phyloP scores from a whole-genome alignment of 2,113 vertebrate species.

The Corvus hawaiiensis region DNA sequence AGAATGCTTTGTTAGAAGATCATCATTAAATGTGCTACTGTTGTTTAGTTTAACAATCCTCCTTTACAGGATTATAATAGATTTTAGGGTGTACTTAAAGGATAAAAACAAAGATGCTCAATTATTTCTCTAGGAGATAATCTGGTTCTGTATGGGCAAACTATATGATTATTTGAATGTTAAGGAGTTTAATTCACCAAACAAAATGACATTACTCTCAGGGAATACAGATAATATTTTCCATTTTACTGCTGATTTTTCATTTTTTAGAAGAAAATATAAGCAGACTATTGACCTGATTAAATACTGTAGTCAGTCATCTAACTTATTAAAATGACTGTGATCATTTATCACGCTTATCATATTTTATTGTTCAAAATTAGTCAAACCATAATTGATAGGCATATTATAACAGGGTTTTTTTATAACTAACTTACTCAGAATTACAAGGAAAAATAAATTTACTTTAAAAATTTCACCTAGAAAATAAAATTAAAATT shows the following conservation, averaged over 20 bases:
- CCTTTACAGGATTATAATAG: background rate
- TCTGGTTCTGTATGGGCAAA: background rate
- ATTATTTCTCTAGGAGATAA: slow-evolving; percentile 16
- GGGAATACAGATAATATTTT: background rate
- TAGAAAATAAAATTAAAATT: slow-evolving; percentile 24
- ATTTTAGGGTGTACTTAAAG: background rate
- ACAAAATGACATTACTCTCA: background rate
- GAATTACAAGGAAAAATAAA: background rate
- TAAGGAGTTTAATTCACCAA: background rate
- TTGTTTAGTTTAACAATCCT: slow-evolving; percentile 18
- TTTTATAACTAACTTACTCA: background rate
- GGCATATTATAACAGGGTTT: rapidly evolving
- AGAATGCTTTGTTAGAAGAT: slow-evolving; percentile 5
- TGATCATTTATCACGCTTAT: background rate
- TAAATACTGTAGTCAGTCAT: background rate
- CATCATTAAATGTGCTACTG: slow-evolving; percentile 5
- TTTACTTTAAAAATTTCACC: background rate
- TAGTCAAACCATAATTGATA: background rate
- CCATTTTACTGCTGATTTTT: background rate
- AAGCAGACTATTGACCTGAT: background rate
- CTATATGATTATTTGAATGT: background rate
- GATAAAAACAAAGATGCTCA: background rate
- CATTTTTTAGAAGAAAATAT: background rate
- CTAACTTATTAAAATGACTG: background rate
- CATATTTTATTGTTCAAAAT: background rate